Percentiles rank a stretch among this genome's conserved stretches.
Evolutionary conservation across 2,797 vertebrate genomes (phyloP).

Genomic region (Otolemur crassicaudatus): DNA sequence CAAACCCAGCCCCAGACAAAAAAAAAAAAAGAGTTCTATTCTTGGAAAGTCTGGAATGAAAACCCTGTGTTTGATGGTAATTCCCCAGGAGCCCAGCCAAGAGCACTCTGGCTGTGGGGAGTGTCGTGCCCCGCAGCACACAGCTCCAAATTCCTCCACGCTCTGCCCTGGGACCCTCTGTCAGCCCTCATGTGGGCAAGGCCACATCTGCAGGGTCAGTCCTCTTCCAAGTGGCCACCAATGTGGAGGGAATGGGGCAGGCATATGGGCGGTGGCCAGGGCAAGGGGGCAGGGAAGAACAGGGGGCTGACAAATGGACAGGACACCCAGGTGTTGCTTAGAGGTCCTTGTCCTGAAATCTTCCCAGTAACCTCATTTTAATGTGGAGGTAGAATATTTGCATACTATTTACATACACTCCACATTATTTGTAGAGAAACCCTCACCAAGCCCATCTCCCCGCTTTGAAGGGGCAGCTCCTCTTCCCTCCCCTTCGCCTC

Average conservation of each 20-base stretch:
- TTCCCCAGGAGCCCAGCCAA: neutral
- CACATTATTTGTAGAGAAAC: neutral
- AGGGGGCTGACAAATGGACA: neutral
- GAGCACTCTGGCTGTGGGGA: fast-evolving
- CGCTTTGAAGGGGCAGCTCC: neutral
- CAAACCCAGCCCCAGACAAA: too few relatives aligned
- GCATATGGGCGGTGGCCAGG: neutral
- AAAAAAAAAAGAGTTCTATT: neutral
- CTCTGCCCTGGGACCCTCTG: neutral
- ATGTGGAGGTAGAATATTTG: neutral
- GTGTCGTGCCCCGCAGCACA: fast-evolving
- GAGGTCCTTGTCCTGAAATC: neutral
- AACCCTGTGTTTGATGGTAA: neutral
- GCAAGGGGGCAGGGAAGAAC: fast-evolving
- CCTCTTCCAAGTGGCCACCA: neutral
- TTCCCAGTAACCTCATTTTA: neutral
- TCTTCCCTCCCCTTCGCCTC: neutral
- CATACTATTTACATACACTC: neutral
- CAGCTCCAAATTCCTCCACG: neutral
- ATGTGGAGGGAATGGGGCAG: neutral
- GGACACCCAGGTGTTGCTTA: neutral
- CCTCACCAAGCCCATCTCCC: neutral
- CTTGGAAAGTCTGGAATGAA: neutral
- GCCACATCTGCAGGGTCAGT: fast-evolving
- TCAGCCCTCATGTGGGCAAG: too few relatives aligned